Base-by-base conservation (phyloP, 2,888 invertebrate species). In the Eupithecia dodoneata region DNA sequence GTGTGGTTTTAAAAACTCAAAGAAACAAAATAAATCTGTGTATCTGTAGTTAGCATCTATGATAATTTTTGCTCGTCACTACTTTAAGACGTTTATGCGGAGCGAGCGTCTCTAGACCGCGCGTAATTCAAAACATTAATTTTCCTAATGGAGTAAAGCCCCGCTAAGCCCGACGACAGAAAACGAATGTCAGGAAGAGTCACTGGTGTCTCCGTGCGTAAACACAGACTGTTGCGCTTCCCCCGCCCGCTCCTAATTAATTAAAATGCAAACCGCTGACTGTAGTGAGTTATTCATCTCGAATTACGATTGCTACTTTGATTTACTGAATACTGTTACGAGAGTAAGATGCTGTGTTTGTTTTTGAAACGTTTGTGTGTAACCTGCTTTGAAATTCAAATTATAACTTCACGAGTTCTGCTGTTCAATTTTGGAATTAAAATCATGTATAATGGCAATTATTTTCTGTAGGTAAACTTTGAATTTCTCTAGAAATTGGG, bases 51-150 rank as follows among this genome's bases (percentile, higher is more conserved):
- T 18, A 59, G 12, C 63, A 63, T 76, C 73, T 72, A 72, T 76
- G 78, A 75, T 76, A 80, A 79, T 80, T 80, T 80, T 78, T 72
- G 69, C 59, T 71, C 73, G 80, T 81, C 81, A 83, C 82, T 76
- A 81, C 81, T 77, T 76, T 78, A 82, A 81, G 80, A 73, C 78
- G 79, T 80, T 83, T 81, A 79, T 80, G 81, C 76, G 79, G 75
- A 79, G 81, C 79, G 71, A 81, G 80, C 82, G 80, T 74, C 79
- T 79, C 80, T 73, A 81, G 81, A 83, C 81, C 83, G 87, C 86
- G 87, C 80, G 91, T 94, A 93, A 94, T 93, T 94, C 93, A 90
- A 94, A 94, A 94, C 95, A 95, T 95, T 95, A 94, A 95, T 95
- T 95, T 95, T 93, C 92, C 90, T 95, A 95, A 95, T 95, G 95